Conservation (phyloP, 2,113 vertebrate species). For the Misgurnus anguillicaudatus region DNA sequence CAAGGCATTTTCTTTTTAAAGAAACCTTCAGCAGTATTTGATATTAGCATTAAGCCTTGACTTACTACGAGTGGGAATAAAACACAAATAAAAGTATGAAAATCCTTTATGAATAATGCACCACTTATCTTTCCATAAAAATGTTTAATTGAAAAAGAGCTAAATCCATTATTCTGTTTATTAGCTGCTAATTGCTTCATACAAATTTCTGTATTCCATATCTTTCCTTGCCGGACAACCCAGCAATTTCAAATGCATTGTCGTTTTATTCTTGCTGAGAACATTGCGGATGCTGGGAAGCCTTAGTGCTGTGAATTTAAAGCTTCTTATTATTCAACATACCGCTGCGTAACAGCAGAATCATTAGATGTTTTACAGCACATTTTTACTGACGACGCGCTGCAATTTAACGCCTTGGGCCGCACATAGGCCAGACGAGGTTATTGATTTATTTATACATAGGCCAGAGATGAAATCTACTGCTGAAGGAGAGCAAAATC, state of each 20-base stretch:
- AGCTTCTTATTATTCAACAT: slow-evolving; percentile 37
- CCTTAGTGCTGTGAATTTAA: slow-evolving; percentile 12
- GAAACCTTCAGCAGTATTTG: slow-evolving; percentile 23
- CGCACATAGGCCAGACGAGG: background rate
- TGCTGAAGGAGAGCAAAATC: slow-evolving; percentile 24
- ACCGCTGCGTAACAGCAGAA: slow-evolving; percentile 22
- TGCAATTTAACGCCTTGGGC: slow-evolving; percentile 15
- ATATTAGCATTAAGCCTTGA: slow-evolving; percentile 14
- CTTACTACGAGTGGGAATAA: background rate
- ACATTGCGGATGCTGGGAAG: slow-evolving; percentile 1
- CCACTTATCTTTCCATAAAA: slow-evolving; percentile 26
- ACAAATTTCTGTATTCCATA: background rate
- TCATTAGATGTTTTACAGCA: slow-evolving; percentile 25
- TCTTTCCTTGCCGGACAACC: background rate
- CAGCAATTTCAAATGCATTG: background rate
- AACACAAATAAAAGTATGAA: slow-evolving; percentile 16
- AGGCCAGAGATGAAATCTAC: slow-evolving; percentile 15
- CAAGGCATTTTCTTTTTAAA: background rate
- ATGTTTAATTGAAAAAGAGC: slow-evolving; percentile 18
- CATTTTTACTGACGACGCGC: slow-evolving; percentile 25
- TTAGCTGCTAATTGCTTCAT: slow-evolving; percentile 25
- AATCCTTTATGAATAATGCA: slow-evolving; percentile 34
- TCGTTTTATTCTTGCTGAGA: slow-evolving; percentile 10
- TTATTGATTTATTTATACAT: slow-evolving; percentile 28
- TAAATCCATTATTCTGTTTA: slow-evolving; percentile 24